These are phyloP conservation scores for Tiliacea citrago DNA, from an alignment of 2,888 invertebrate species.

Conservation along the genomic window DNA sequence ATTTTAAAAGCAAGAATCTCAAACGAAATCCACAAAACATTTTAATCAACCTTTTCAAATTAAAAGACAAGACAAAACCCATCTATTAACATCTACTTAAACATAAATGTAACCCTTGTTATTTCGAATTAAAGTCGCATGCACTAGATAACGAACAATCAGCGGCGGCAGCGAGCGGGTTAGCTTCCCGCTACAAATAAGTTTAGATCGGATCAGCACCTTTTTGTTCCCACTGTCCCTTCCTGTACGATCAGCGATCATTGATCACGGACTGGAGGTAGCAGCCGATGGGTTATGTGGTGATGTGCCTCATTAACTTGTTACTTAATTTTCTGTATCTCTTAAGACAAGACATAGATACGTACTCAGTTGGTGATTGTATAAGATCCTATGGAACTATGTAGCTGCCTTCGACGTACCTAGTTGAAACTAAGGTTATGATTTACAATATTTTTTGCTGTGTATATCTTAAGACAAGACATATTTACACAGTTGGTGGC, in stretches of 20 bases:
- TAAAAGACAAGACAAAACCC: not conserved
- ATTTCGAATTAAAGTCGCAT: constrained; percentile 59
- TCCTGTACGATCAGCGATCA: constrained; percentile 78
- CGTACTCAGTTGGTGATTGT: not conserved
- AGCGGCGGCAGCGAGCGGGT: constrained; percentile 51
- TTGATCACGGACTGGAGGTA: constrained; percentile 61
- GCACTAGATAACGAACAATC: constrained; percentile 64
- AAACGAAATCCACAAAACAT: not conserved
- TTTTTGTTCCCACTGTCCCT: constrained; percentile 71
- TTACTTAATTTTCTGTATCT: not conserved
- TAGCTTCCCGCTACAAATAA: constrained; percentile 67
- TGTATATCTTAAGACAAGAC: too few species aligned
- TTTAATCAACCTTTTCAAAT: not conserved
- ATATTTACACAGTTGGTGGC: too few species aligned
- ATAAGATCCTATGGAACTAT: not conserved
- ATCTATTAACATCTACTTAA: constrained; percentile 45
- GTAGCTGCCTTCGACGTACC: rapidly evolving
- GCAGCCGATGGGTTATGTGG: constrained; percentile 21
- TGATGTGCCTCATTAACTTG: constrained; percentile 57
- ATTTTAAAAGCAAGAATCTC: not conserved
- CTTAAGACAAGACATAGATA: too few species aligned
- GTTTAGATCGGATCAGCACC: constrained; percentile 75
- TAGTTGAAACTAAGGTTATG: too few species aligned
- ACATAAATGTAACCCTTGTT: constrained; percentile 55
- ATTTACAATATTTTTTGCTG: too few species aligned